Conservation (phyloP, 2,797 vertebrate genomes). For the Lophotriccus pileatus region DNA sequence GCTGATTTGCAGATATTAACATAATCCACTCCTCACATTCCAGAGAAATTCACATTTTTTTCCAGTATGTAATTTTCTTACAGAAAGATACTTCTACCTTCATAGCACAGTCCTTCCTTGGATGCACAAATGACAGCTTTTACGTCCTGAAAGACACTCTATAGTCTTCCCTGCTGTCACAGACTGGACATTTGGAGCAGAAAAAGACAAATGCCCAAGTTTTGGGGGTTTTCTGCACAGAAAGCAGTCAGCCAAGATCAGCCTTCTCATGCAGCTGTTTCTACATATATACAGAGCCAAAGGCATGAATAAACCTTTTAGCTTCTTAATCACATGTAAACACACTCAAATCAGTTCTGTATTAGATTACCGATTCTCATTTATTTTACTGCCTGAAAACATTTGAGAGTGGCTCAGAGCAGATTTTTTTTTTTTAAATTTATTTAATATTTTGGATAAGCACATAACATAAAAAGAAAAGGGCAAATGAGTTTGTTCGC, state of each 20-base stretch:
- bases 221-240: neutral
- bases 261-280: neutral
- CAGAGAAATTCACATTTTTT: neutral
- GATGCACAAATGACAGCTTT: neutral
- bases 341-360: neutral
- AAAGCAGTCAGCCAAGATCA: neutral
- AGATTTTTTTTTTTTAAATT: neutral
- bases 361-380: neutral
- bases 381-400: conserved; percentile 1
- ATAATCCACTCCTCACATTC: neutral
- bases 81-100: neutral
- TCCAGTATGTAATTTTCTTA: neutral
- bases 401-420: neutral
- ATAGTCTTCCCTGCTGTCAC: neutral
- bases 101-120: neutral
- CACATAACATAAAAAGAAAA: neutral
- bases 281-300: neutral
- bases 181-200: neutral
- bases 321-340: conserved; percentile 1
- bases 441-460: conserved; percentile 22
- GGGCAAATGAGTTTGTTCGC: neutral
- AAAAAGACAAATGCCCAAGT: neutral
- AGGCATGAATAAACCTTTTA: conserved; percentile 9
- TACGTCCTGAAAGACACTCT: neutral
- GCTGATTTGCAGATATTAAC: neutral